These are phyloP conservation scores for Caenorhabditis doughertyi DNA, from an alignment of 2,888 invertebrate genomes.

Conservation along the genomic window DNA sequence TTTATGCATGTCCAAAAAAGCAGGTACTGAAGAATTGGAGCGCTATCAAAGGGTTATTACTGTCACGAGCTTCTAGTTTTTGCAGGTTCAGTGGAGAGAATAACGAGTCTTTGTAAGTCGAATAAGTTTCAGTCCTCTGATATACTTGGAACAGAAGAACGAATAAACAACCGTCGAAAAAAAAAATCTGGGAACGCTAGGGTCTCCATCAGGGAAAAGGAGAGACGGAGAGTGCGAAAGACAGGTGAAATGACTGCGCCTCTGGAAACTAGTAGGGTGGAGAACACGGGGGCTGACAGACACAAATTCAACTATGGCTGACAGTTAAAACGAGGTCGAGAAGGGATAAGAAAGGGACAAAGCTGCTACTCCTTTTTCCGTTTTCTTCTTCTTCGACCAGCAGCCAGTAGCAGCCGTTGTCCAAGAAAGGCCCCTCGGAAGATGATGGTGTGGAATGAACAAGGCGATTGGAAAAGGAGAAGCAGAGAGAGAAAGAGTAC, in stretches of 20 bases:
- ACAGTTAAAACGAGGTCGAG: conserved; percentile 43
- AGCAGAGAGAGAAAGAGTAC: conserved; percentile 45
- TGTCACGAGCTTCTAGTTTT: too few species aligned
- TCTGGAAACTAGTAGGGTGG: conserved; percentile 27
- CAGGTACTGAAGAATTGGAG: too few species aligned
- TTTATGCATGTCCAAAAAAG: too few species aligned
- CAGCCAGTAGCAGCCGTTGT: conserved; percentile 52
- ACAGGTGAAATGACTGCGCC: conserved; percentile 7
- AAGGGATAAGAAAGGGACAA: conserved; percentile 27
- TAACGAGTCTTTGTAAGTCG: neutral
- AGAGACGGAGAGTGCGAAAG: conserved; percentile 39
- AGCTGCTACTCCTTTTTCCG: conserved; percentile 26
- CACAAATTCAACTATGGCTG: conserved; percentile 13
- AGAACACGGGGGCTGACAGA: conserved; percentile 2
- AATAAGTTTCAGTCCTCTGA: neutral
- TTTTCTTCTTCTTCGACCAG: conserved; percentile 26
- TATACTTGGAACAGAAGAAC: conserved; percentile 15
- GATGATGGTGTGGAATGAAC: conserved; percentile 58
- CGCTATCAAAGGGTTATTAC: too few species aligned
- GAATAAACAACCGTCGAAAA: conserved; percentile 37
- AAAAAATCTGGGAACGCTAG: conserved; percentile 21
- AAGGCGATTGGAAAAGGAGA: conserved; percentile 43
- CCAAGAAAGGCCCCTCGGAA: conserved; percentile 59
- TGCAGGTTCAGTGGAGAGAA: too few species aligned
- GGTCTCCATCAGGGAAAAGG: neutral